Percentiles rank a stretch among this genome's conserved stretches.
Conservation (phyloP, 2,888 invertebrate species). For the Trichacis sp. region DNA sequence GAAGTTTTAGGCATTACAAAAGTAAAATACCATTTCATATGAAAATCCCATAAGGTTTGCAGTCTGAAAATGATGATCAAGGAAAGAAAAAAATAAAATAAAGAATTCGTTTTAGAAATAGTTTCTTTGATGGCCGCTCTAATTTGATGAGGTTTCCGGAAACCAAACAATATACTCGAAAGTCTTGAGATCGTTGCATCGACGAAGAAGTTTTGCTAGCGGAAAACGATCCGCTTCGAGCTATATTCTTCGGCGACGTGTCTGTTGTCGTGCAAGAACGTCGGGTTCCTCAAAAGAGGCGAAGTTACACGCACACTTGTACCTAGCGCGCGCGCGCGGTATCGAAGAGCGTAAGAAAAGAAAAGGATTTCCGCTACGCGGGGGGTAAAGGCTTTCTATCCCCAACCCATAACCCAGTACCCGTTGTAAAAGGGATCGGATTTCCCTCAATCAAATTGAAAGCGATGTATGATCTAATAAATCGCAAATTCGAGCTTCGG, state of each 20-base stretch:
- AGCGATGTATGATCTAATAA: conserved; percentile 56
- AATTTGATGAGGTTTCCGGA: conserved; percentile 52
- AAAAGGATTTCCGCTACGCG: conserved; percentile 29
- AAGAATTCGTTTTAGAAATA: conserved; percentile 21
- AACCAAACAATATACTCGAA: conserved; percentile 55
- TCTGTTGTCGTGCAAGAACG: conserved; percentile 27
- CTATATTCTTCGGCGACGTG: conserved; percentile 31
- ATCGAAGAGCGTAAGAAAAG: conserved; percentile 9
- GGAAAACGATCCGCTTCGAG: conserved; percentile 32
- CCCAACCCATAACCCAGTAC: conserved; percentile 33
- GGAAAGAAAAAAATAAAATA: background rate
- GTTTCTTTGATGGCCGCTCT: conserved; percentile 44
- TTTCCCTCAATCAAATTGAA: conserved; percentile 56
- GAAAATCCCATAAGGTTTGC: no score
- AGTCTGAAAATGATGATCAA: background rate
- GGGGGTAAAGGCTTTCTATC: conserved; percentile 36
- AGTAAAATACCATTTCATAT: no score
- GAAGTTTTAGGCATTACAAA: no score
- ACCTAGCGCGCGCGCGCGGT: conserved; percentile 1
- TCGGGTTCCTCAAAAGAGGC: conserved; percentile 29
- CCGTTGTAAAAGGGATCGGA: conserved; percentile 46
- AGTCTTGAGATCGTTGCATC: conserved; percentile 50
- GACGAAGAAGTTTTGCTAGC: conserved; percentile 44
- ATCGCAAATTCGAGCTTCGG: conserved; percentile 44
- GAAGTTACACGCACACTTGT: conserved; percentile 17